phyloP scores from a whole-genome alignment of 2,113 vertebrate species.

The Tylochromis polylepis region DNA sequence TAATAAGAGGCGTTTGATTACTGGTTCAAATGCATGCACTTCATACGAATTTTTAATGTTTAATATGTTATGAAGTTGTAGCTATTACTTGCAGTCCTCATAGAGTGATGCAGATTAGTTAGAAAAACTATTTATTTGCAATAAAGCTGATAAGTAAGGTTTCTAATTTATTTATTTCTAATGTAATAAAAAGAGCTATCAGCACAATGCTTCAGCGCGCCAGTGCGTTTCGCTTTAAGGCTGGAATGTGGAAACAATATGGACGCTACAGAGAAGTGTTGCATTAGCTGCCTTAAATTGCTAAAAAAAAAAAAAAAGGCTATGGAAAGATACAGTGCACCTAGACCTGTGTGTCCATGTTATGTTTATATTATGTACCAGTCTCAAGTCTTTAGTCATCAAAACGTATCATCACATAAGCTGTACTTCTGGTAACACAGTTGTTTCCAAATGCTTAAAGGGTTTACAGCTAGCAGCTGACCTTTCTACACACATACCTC shows the following conservation, averaged over 20 bases:
- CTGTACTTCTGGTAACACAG: neutral
- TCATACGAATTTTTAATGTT: neutral
- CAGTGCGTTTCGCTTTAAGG: neutral
- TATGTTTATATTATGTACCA: neutral
- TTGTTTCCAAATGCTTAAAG: neutral
- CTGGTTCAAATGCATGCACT: neutral
- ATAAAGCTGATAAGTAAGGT: neutral
- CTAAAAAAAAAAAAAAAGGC: neutral
- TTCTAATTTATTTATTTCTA: neutral
- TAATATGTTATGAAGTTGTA: neutral
- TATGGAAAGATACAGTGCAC: fast-evolving
- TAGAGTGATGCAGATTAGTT: neutral
- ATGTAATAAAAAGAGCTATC: neutral
- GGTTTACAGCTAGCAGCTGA: neutral
- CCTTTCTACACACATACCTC: neutral
- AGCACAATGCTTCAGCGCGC: neutral
- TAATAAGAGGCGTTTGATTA: neutral
- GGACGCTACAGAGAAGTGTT: neutral
- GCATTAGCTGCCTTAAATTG: neutral
- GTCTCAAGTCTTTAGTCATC: neutral
- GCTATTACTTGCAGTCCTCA: neutral
- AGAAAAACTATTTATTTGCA: neutral
- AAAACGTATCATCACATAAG: neutral
- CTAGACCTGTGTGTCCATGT: neutral
- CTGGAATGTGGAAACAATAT: neutral